These are phyloP conservation scores for Stenoptilia bipunctidactyla DNA, from an alignment of 2,888 invertebrate species.

Conservation along the genomic window DNA sequence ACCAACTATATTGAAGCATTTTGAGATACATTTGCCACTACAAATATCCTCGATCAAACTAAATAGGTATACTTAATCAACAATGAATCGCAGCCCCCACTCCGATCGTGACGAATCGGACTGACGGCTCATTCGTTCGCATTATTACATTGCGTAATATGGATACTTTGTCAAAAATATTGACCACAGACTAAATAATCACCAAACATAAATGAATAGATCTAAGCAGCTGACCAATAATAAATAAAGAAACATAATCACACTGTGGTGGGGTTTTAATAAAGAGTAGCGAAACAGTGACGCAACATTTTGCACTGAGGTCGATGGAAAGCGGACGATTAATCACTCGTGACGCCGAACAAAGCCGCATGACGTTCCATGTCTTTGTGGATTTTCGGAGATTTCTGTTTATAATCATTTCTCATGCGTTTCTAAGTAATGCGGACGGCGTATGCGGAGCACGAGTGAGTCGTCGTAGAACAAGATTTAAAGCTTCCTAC, in stretches of 20 bases:
- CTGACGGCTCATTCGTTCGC: slow-evolving; percentile 66
- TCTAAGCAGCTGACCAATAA: no score
- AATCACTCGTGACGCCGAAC: slow-evolving; percentile 59
- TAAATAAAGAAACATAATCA: no score
- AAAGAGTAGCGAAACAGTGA: slow-evolving; percentile 29
- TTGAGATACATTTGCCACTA: not conserved
- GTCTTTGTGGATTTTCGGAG: slow-evolving; percentile 65
- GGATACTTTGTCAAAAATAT: not conserved
- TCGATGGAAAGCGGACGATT: slow-evolving; percentile 36
- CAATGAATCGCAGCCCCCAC: slow-evolving; percentile 26
- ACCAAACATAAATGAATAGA: no score
- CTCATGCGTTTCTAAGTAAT: slow-evolving; percentile 32
- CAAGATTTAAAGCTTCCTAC: no score
- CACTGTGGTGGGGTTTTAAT: not conserved
- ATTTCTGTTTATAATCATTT: slow-evolving; percentile 63
- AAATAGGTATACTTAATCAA: slow-evolving; percentile 62
- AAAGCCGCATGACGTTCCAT: slow-evolving; percentile 66
- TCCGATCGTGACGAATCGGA: slow-evolving; percentile 51
- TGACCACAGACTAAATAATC: not conserved
- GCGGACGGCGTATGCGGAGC: slow-evolving; percentile 15
- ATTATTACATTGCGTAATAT: slow-evolving; percentile 43
- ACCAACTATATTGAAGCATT: not conserved
- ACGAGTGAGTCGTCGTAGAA: slow-evolving; percentile 1
- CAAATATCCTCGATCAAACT: slow-evolving; percentile 24
- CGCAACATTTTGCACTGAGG: slow-evolving; percentile 58